Evolutionary conservation across 2,888 invertebrate genomes (phyloP).

Genomic region (Cheilosia vulpina): DNA sequence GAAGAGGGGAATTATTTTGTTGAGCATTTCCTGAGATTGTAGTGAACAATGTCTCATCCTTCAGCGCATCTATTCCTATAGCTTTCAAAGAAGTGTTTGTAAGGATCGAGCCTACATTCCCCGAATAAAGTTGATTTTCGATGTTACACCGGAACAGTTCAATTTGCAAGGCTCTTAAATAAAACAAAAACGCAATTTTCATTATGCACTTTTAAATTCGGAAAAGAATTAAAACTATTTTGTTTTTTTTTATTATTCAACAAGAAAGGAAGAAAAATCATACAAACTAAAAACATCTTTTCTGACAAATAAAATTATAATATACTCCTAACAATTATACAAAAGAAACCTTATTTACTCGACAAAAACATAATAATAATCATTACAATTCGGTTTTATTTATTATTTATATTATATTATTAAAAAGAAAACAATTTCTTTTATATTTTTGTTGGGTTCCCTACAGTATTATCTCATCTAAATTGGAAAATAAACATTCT

Average conservation of each 20-base stretch:
- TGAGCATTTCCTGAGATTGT: too few relatives aligned
- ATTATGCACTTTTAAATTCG: not conserved
- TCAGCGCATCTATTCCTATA: too few relatives aligned
- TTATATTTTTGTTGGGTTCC: constrained; percentile 60
- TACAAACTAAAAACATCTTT: constrained; percentile 22
- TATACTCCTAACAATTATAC: constrained; percentile 43
- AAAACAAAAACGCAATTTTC: not conserved
- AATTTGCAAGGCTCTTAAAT: too few relatives aligned
- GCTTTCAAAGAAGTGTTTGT: too few relatives aligned
- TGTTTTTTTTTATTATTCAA: constrained; percentile 37
- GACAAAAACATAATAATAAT: constrained; percentile 15
- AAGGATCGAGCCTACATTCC: too few relatives aligned
- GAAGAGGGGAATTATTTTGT: too few relatives aligned
- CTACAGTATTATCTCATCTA: constrained; percentile 51
- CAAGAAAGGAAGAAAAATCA: constrained; percentile 24
- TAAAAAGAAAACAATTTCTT: constrained; percentile 55
- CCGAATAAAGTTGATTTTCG: too few relatives aligned
- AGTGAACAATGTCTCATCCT: too few relatives aligned
- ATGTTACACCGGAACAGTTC: too few relatives aligned
- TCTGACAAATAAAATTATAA: constrained; percentile 28
- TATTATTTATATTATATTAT: constrained; percentile 43
- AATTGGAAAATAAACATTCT: constrained; percentile 32
- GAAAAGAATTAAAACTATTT: not conserved
- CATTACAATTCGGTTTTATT: constrained; percentile 55
- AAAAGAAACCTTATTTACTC: constrained; percentile 26